Percentiles rank a stretch among this genome's conserved stretches.
Evolutionary conservation across 2,888 invertebrate species (phyloP).

Genomic region (Spilosoma lubricipeda): DNA sequence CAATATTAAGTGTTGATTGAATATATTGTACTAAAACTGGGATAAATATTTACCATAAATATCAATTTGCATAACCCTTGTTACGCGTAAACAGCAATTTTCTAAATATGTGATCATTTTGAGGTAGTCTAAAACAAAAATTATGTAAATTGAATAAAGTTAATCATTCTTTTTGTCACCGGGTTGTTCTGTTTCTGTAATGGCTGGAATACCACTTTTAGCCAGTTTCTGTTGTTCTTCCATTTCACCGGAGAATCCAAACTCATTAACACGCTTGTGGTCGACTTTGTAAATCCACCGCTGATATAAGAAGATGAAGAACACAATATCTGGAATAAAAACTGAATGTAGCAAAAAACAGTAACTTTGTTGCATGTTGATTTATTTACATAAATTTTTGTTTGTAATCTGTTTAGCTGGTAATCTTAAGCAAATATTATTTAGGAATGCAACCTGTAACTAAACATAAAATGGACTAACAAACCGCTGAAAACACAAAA

Average conservation of each 20-base stretch:
- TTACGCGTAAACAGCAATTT: constrained; percentile 23
- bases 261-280: constrained; percentile 97
- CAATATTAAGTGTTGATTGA: constrained; percentile 13
- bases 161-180: constrained; percentile 83
- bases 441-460: not conserved
- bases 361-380: not conserved
- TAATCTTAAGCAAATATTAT: not conserved
- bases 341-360: not conserved
- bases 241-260: constrained; percentile 98
- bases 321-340: constrained; percentile 94
- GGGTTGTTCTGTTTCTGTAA: constrained; percentile 66
- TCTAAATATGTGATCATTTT: constrained; percentile 25
- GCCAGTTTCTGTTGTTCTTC: constrained; percentile 84
- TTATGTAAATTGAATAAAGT: constrained; percentile 40
- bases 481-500: too few relatives aligned
- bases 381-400: not conserved
- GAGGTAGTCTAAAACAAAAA: constrained; percentile 32
- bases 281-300: constrained; percentile 99
- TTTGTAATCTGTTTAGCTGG: not conserved
- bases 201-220: constrained; percentile 70
- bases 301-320: constrained; percentile 99
- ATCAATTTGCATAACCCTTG: constrained; percentile 9
- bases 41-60: constrained; percentile 11
- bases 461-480: too few relatives aligned
- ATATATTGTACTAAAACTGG: constrained; percentile 24